These are phyloP conservation scores for Intellagama lesueurii DNA, from an alignment of 2,797 vertebrate species.

Conservation along the genomic window DNA sequence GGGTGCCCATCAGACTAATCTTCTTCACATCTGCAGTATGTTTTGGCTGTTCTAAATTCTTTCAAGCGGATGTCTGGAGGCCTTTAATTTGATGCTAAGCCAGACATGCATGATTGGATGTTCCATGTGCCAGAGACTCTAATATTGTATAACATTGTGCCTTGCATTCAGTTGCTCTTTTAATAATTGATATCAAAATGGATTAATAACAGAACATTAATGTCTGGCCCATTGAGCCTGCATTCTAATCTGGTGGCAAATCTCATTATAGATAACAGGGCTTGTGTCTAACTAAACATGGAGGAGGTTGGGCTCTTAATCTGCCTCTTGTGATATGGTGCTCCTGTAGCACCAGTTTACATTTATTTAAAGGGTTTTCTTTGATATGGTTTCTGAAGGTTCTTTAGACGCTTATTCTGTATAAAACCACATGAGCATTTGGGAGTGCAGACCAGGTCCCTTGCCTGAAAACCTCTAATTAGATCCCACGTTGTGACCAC, in stretches of 20 bases:
- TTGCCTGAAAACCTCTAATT: constrained; percentile 53
- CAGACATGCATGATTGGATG: constrained; percentile 38
- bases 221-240: neutral
- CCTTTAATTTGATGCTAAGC: constrained; percentile 54
- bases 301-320: neutral
- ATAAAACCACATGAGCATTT: constrained; percentile 36
- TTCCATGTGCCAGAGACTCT: constrained; percentile 58
- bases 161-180: constrained; percentile 44
- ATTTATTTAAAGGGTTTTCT: constrained; percentile 24
- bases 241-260: neutral
- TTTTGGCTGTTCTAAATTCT: accelerated
- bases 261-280: neutral
- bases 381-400: constrained; percentile 34
- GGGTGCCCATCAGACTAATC: constrained; percentile 55
- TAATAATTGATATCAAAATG: constrained; percentile 44
- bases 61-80: constrained; percentile 49
- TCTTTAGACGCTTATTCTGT: constrained; percentile 47
- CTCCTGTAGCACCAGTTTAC: neutral
- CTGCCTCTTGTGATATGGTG: constrained; percentile 1
- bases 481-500: constrained; percentile 61
- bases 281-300: neutral
- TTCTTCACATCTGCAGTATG: constrained; percentile 21
- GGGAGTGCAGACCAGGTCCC: constrained; percentile 54
- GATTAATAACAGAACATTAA: constrained; percentile 42
- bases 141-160: constrained; percentile 56